phyloP scores from a whole-genome alignment of 2,113 vertebrate genomes.

The Trochalopteron elliotii region DNA sequence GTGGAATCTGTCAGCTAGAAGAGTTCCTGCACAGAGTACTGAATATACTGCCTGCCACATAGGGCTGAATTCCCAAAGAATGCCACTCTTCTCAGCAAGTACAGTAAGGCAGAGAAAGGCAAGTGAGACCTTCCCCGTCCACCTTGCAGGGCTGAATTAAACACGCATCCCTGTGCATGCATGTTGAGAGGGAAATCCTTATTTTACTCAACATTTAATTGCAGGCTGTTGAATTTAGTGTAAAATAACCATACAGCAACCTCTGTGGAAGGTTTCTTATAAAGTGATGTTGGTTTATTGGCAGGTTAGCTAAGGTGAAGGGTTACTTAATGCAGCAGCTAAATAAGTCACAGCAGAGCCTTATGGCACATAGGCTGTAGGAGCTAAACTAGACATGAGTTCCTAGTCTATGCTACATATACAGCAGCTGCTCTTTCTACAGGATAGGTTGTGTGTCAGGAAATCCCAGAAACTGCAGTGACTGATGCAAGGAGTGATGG shows the following conservation, averaged over 20 bases:
- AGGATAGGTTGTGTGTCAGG: neutral
- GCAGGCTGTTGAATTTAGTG: neutral
- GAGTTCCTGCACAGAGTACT: neutral
- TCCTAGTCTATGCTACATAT: neutral
- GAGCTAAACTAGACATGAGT: neutral
- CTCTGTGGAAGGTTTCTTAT: neutral
- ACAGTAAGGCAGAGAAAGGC: neutral
- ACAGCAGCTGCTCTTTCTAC: neutral
- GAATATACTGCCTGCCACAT: accelerated
- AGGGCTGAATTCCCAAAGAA: neutral
- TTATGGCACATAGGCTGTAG: neutral
- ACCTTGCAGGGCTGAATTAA: neutral
- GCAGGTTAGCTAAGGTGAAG: neutral
- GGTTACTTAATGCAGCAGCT: neutral
- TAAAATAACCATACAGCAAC: neutral
- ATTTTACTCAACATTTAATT: neutral
- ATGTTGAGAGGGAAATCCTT: neutral
- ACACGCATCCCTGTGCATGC: neutral
- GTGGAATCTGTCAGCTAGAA: neutral
- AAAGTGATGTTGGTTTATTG: neutral
- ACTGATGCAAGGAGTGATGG: neutral
- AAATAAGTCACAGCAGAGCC: neutral
- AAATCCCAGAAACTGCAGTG: neutral
- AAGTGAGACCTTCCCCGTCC: neutral
- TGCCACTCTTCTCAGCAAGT: neutral